A percentile compares a stretch with the other conserved stretches of the same genome.
These are phyloP conservation scores for Artemisiospiza belli DNA, from an alignment of 2,113 vertebrate genomes.

Conservation along the genomic window DNA sequence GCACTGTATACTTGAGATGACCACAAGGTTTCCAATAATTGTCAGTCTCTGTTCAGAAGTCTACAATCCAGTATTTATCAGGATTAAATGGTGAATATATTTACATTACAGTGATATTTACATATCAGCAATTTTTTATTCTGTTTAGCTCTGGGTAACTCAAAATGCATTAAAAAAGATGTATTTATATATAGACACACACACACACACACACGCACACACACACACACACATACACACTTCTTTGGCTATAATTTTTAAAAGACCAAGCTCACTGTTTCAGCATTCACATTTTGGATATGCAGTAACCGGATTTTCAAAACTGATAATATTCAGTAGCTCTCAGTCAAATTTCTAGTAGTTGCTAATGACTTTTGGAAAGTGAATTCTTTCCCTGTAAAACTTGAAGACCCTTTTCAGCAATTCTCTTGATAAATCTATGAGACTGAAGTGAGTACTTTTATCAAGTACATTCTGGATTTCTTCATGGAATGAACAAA, in stretches of 20 bases:
- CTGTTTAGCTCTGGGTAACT: neutral
- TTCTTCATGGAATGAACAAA: neutral
- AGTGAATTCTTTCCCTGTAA: neutral
- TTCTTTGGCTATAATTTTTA: neutral
- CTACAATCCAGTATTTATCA: conserved; percentile 50
- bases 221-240: neutral
- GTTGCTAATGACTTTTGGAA: neutral
- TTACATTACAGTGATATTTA: conserved; percentile 38
- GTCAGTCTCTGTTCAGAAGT: conserved; percentile 9
- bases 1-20: conserved; percentile 19
- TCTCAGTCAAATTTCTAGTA: neutral
- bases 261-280: neutral
- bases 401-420: neutral
- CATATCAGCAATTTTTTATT: conserved; percentile 17
- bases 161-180: conserved; percentile 11
- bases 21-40: conserved; percentile 43
- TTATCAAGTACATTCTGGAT: neutral
- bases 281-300: neutral
- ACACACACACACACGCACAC: neutral
- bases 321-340: neutral
- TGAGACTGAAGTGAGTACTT: neutral
- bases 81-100: conserved; percentile 44
- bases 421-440: neutral
- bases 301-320: neutral
- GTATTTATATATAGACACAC: neutral